Base-by-base conservation (phyloP, 2,113 vertebrate genomes). In the Gallinago paraguaiae region DNA sequence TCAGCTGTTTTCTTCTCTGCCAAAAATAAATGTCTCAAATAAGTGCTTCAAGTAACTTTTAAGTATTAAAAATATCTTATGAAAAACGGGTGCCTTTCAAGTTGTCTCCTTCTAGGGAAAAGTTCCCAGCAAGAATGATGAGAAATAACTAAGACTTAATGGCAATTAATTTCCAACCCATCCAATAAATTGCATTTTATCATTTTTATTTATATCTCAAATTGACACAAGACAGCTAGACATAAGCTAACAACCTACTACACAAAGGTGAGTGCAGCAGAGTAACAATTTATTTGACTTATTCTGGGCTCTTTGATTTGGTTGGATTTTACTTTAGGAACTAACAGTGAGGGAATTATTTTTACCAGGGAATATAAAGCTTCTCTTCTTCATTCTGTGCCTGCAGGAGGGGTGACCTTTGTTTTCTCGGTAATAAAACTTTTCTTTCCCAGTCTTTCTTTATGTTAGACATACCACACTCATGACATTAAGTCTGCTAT, bases 31-130 rank as follows among this genome's bases (percentile, higher is more conserved):
- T 0, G 2, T 74, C 63, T 93, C 45, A 68, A 96, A 5, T 92
- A 92, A 96, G 64, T 56, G 77, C 61, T 89, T 87, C 86, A 88
- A 83, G 41, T 72, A 91, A 94, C 77, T 71, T 88, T 37, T 81
- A 86, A 96, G 90, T 84, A 92, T 95, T 91, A 96, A 94, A 97
- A 96, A 95, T 94, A 96, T 90, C 64, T 90, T 76, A 88, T 81
- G 91, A 94, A 95, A 96, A 92, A 92, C 1, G 35, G 28, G 41
- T 92, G 54, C 59, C 69, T 93, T 94, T 95, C 82, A 94, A 93
- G 70, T 23, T 53, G 50, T 92, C 88, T 96, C 93, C 88, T 93
- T 93, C 91, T 94, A 97, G 69, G 93, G 94, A 83, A 80, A 84
- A 84, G 74, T 88, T 94, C 79, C 74, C 95, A 87, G 77, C 48